phyloP scores from a whole-genome alignment of 2,797 vertebrate species.

The Tokudaia tokunoshimensis region DNA sequence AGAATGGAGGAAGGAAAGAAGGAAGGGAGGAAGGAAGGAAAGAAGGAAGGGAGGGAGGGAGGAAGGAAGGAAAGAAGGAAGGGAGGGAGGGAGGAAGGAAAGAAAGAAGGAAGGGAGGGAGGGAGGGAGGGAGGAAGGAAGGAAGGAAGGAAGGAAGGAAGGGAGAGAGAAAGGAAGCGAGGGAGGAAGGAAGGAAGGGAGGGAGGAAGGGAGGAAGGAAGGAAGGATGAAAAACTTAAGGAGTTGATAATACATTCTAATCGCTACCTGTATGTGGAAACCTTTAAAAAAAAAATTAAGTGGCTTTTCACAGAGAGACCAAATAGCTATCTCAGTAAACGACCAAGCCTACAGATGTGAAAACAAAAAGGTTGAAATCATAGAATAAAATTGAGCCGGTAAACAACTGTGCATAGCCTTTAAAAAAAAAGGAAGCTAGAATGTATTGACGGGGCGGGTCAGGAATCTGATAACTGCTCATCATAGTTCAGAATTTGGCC shows the following conservation, averaged over 20 bases:
- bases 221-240: constrained; percentile 59
- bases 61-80: no score
- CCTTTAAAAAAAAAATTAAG: constrained; percentile 82
- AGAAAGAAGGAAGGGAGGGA: no score
- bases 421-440: constrained; percentile 1
- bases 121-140: no score
- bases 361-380: constrained; percentile 71
- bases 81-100: no score
- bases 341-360: constrained; percentile 62
- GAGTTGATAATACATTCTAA: constrained; percentile 92
- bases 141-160: no score
- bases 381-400: constrained; percentile 62
- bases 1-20: fast-evolving
- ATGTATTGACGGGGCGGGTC: constrained; percentile 80
- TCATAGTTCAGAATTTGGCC: constrained; percentile 69
- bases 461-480: constrained; percentile 72
- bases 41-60: no score
- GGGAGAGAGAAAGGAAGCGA: constrained; percentile 71
- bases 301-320: constrained; percentile 84
- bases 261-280: constrained; percentile 89
- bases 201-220: fast-evolving
- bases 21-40: no score
- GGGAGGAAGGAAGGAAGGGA: neutral
- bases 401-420: constrained; percentile 78
- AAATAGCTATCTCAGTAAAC: constrained; percentile 81